Evolutionary conservation across 2,888 invertebrate species (phyloP).

Genomic region (Drosophila nr. perissopoda): DNA sequence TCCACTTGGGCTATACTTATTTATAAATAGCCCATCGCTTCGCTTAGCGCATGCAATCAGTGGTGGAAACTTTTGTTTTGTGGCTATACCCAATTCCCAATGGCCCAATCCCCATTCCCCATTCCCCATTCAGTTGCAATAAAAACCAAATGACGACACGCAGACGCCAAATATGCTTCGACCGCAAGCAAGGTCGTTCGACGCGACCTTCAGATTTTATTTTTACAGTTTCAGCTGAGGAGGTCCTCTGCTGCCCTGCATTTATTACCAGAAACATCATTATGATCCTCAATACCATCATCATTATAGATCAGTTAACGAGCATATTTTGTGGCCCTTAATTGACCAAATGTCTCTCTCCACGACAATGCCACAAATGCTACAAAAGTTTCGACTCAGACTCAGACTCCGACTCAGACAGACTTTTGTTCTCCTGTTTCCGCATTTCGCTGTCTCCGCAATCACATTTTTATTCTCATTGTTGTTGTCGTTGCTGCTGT

Average conservation of each 20-base stretch:
- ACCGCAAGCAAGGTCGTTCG: slow-evolving; percentile 82
- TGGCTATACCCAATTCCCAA: slow-evolving; percentile 38
- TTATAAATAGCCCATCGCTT: slow-evolving; percentile 63
- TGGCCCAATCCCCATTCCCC: slow-evolving; percentile 32
- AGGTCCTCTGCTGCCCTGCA: slow-evolving; percentile 35
- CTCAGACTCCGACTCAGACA: neutral
- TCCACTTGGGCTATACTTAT: slow-evolving; percentile 27
- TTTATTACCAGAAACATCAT: slow-evolving; percentile 25
- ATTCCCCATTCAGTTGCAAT: slow-evolving; percentile 50
- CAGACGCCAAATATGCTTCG: slow-evolving; percentile 71
- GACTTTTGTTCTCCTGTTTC: slow-evolving; percentile 49
- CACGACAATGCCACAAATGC: neutral
- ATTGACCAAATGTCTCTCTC: slow-evolving; percentile 71
- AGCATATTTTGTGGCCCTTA: slow-evolving; percentile 49
- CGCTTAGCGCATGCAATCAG: slow-evolving; percentile 74
- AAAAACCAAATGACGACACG: slow-evolving; percentile 79
- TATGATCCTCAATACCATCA: slow-evolving; percentile 11
- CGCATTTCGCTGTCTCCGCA: slow-evolving; percentile 64
- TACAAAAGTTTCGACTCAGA: slow-evolving; percentile 40
- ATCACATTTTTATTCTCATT: slow-evolving; percentile 22
- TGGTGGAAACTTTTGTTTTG: slow-evolving; percentile 52
- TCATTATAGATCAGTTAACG: slow-evolving; percentile 63
- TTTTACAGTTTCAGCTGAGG: slow-evolving; percentile 44
- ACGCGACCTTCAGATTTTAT: slow-evolving; percentile 75
- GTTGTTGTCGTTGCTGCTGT: slow-evolving; percentile 19